phyloP scores from a whole-genome alignment of 1,140 invertebrate genomes.

The Patella vulgata region DNA sequence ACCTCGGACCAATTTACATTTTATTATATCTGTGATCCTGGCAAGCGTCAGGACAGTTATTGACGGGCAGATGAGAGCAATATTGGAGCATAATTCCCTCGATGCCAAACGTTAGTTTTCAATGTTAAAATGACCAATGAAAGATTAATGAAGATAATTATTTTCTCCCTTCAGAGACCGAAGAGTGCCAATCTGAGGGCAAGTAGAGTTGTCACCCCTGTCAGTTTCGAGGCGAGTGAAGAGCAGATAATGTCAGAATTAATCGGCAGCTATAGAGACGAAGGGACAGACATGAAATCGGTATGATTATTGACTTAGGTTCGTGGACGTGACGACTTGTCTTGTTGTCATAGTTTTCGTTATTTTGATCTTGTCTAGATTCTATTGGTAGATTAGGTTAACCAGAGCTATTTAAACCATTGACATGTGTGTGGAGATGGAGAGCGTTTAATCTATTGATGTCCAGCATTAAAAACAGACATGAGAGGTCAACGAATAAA shows the following conservation, averaged over 20 bases:
- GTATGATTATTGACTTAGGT: no score
- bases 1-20: conserved; percentile 1
- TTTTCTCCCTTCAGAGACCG: conserved; percentile 15
- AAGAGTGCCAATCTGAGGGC: conserved; percentile 8
- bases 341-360: no score
- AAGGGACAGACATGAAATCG: conserved; percentile 4
- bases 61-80: not conserved
- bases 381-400: no score
- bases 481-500: no score
- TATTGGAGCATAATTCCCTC: conserved; percentile 6
- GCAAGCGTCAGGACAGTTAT: not conserved
- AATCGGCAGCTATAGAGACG: not conserved
- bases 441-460: no score
- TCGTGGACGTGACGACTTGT: no score
- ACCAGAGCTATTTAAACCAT: no score
- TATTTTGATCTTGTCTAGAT: no score
- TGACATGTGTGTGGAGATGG: no score
- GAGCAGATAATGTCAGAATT: not conserved
- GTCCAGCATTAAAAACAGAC: no score
- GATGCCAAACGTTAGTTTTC: conserved; percentile 4
- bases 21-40: conserved; percentile 10
- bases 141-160: conserved; percentile 34
- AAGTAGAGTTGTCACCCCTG: conserved; percentile 17
- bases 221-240: not conserved
- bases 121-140: conserved; percentile 20